Percentiles rank a stretch among this genome's conserved stretches.
These are phyloP conservation scores for Malurus leucopterus DNA, from an alignment of 2,797 vertebrate species.

Conservation along the genomic window DNA sequence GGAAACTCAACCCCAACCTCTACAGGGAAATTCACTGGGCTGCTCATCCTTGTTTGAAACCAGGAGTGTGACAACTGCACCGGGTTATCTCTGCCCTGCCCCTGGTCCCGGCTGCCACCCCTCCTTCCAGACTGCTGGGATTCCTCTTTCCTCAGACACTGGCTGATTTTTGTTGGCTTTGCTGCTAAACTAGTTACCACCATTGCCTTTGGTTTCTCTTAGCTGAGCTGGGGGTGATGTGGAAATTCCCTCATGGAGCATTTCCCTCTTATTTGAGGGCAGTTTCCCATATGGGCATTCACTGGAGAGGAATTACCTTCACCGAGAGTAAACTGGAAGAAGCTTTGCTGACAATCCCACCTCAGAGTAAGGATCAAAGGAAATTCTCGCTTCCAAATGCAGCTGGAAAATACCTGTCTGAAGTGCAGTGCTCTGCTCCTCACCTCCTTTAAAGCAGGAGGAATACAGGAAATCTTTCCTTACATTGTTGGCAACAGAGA, in stretches of 20 bases:
- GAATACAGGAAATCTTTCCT: background rate
- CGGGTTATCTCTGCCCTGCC: background rate
- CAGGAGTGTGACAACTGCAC: background rate
- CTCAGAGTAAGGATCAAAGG: background rate
- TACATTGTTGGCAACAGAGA: background rate
- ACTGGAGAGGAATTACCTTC: background rate
- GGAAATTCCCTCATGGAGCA: fast-evolving
- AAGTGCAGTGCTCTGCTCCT: background rate
- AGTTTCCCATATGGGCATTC: background rate
- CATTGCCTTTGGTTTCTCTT: background rate
- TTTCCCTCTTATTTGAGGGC: background rate
- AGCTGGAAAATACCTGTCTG: background rate
- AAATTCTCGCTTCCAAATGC: background rate
- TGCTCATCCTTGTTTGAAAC: background rate
- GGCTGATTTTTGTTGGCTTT: background rate
- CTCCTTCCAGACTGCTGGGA: background rate
- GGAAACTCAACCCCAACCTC: background rate
- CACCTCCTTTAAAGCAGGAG: background rate
- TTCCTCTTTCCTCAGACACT: background rate
- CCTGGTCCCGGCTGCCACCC: background rate
- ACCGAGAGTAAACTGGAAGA: background rate
- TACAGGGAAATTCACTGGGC: background rate
- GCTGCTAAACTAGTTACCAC: background rate
- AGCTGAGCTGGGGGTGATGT: background rate
- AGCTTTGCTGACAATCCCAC: background rate